Evolutionary conservation across 2,888 invertebrate species (phyloP).

Genomic region (Aethes cnicana): DNA sequence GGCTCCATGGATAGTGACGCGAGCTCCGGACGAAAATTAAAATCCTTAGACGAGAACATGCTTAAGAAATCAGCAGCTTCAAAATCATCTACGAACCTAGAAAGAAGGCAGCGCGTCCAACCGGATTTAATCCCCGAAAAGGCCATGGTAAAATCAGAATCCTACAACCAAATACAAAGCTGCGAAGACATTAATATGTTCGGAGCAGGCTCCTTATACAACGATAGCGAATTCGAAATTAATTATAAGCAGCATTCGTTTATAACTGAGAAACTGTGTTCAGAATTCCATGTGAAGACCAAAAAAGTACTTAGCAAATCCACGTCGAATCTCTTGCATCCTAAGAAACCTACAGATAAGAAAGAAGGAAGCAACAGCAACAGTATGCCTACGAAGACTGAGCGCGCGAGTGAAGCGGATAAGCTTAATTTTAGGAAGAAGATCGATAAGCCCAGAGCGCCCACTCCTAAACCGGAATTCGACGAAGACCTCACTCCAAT

Average conservation of each 20-base stretch:
- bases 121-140: slow-evolving; percentile 79
- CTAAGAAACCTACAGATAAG: slow-evolving; percentile 79
- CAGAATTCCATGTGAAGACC: slow-evolving; percentile 87
- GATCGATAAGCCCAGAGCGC: slow-evolving; percentile 75
- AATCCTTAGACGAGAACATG: slow-evolving; percentile 77
- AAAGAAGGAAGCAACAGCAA: slow-evolving; percentile 76
- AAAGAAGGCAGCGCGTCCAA: slow-evolving; percentile 77
- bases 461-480: slow-evolving; percentile 71
- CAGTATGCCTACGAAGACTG: slow-evolving; percentile 78
- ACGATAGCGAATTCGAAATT: slow-evolving; percentile 80
- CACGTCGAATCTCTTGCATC: slow-evolving; percentile 83
- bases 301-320: slow-evolving; percentile 85
- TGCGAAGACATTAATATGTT: slow-evolving; percentile 81
- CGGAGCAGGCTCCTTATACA: slow-evolving; percentile 80
- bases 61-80: slow-evolving; percentile 72
- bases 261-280: slow-evolving; percentile 86
- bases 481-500: slow-evolving; percentile 64
- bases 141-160: slow-evolving; percentile 74
- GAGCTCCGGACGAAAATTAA: slow-evolving; percentile 74
- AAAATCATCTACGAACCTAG: slow-evolving; percentile 73
- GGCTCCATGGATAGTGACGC: slow-evolving; percentile 79
- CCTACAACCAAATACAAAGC: slow-evolving; percentile 78
- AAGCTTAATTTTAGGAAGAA: slow-evolving; percentile 76
- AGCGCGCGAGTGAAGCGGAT: slow-evolving; percentile 60
- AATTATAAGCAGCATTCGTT: slow-evolving; percentile 83